Evolutionary conservation across 2,888 invertebrate species (phyloP), one percentile per base, ranked within the genome.

Genomic region (Drosophila paramelanica): DNA sequence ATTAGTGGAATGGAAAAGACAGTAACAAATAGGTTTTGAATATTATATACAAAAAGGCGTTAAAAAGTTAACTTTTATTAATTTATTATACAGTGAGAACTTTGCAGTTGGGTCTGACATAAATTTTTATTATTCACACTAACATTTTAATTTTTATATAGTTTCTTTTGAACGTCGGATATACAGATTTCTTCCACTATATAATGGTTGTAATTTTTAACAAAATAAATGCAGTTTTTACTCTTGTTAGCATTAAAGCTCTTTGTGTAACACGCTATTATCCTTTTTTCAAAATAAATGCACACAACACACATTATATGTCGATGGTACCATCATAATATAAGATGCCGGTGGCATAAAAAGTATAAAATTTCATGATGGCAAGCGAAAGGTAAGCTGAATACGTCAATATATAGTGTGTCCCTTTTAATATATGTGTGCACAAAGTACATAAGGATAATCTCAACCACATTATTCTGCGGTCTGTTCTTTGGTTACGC

Each of bases 271-370:
- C 25, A 25, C 25, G 20, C 31, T 36, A 41, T 31, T 42, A 6
- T 23, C 27, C 33, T 41, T 59, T 50, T 49, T 52, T 47, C 27
- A 33, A 27, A 56, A 43, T 58, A 47, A 70, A 27, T 33, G 41
- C 41, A 41, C 41, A 41, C 41, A 17, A 10, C 5, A 36, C 31
- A 42, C 31, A 61, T 27, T 39, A 23, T 76, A 36, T 46, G 25
- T 72, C 49, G 36, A 55, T 77, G 36, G 66, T 64, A 49, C 47
- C 10, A 31, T 6, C 42, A 46, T 51, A 47, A 79, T 60, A 55
- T 38, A 59, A 75, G 70, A 59, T 79, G 57, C 39, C 58, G 50
- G 31, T 25, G 49, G 27, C 69, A 74, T 75, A 75, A 79, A 75
- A 60, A 41, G 42, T 52, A 43, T 43, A 56, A 51, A 51, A 68